Evolutionary conservation across 2,113 vertebrate genomes (phyloP).

Genomic region (Apaloderma vittatum): DNA sequence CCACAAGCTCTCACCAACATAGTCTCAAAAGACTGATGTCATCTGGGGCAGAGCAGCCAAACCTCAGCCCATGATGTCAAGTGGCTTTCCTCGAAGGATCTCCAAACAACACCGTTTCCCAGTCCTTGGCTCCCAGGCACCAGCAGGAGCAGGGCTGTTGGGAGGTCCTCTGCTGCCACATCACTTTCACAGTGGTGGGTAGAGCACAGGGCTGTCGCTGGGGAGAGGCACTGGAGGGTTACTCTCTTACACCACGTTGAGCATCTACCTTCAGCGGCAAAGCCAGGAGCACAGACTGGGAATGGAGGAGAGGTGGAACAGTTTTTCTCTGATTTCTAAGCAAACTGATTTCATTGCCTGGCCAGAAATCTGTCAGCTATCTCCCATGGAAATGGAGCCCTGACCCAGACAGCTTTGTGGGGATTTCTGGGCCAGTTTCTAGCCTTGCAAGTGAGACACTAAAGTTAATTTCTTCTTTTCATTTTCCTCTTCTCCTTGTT

Average conservation of each 20-base stretch:
- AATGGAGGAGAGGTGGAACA: neutral
- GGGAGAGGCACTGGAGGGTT: neutral
- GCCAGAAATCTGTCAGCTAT: neutral
- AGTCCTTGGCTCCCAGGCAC: neutral
- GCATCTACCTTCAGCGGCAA: neutral
- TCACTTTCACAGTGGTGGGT: neutral
- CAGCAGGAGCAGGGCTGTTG: neutral
- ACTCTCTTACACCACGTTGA: neutral
- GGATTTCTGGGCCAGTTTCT: neutral
- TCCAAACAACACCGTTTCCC: neutral
- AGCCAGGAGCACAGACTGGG: neutral
- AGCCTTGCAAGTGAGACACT: neutral
- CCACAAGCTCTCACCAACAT: neutral
- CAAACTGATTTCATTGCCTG: neutral
- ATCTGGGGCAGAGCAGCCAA: neutral
- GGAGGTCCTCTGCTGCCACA: neutral
- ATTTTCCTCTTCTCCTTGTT: neutral
- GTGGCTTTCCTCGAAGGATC: neutral
- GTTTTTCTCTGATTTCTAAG: neutral
- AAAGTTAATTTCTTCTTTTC: neutral
- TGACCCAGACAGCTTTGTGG: neutral
- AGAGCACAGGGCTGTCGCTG: neutral
- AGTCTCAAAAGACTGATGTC: neutral
- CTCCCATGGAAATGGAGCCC: neutral
- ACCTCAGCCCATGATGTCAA: neutral